A percentile compares a stretch with the other conserved stretches of the same genome.
Conservation (phyloP, 2,113 vertebrate species). For the Axis porcinus region DNA sequence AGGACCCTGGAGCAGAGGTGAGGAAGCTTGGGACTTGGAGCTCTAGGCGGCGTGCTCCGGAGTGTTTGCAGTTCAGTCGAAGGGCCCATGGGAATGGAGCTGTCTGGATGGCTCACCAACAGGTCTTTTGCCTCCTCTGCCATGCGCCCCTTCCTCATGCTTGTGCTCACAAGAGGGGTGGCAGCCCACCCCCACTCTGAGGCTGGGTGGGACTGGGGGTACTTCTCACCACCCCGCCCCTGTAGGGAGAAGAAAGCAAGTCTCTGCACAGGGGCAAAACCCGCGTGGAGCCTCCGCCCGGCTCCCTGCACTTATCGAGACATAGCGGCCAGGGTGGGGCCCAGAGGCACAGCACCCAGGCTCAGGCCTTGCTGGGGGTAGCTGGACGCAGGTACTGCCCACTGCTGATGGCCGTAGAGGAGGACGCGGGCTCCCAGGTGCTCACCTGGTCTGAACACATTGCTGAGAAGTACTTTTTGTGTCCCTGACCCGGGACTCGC, state of each 20-base stretch:
- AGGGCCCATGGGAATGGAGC: not conserved
- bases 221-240: not conserved
- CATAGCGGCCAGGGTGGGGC: not conserved
- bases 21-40: not conserved
- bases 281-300: not conserved
- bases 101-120: not conserved
- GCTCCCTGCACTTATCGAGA: rapidly evolving
- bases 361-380: not conserved
- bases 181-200: not conserved
- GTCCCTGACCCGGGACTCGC: rapidly evolving
- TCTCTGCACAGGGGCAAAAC: not conserved
- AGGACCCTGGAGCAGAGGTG: not conserved
- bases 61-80: not conserved
- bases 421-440: not conserved
- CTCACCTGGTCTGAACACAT: not conserved
- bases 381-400: not conserved
- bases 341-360: not conserved
- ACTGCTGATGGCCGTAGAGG: not conserved
- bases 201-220: not conserved
- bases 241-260: not conserved
- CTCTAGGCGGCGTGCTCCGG: not conserved
- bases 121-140: not conserved
- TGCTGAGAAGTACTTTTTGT: not conserved
- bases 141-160: rapidly evolving
- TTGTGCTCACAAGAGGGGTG: not conserved